phyloP scores from a whole-genome alignment of 2,888 invertebrate genomes.

The Sinhomidia bicolor region DNA sequence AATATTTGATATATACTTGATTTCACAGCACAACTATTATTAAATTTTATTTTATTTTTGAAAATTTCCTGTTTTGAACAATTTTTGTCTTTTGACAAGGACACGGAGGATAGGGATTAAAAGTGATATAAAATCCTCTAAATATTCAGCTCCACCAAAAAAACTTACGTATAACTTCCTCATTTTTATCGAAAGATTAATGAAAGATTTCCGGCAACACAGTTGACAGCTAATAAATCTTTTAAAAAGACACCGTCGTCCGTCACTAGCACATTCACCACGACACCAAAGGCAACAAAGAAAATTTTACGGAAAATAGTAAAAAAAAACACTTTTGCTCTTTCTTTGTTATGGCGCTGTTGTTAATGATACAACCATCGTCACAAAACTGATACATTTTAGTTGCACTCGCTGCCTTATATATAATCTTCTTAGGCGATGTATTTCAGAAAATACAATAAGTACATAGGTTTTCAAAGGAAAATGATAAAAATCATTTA shows the following conservation, averaged over 20 bases:
- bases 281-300: not conserved
- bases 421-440: conserved; percentile 46
- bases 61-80: no score
- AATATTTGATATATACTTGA: no score
- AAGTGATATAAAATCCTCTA: not conserved
- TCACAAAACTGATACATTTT: conserved; percentile 62
- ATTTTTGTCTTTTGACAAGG: no score
- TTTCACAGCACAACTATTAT: no score
- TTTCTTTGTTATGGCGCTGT: not conserved
- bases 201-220: conserved; percentile 40
- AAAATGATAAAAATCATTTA: conserved; percentile 63
- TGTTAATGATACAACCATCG: conserved; percentile 56
- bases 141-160: not conserved
- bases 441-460: conserved; percentile 27
- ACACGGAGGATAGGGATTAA: no score
- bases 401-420: conserved; percentile 55
- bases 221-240: conserved; percentile 20
- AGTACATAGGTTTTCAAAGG: conserved; percentile 37
- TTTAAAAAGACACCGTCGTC: not conserved
- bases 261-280: not conserved
- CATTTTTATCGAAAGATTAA: conserved; percentile 46
- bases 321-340: not conserved
- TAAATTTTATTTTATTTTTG: no score
- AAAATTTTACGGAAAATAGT: no score
- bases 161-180: conserved; percentile 69